A percentile compares a stretch with the other conserved stretches of the same genome.
phyloP scores from a whole-genome alignment of 2,113 vertebrate genomes.

The Uropsilus gracilis region DNA sequence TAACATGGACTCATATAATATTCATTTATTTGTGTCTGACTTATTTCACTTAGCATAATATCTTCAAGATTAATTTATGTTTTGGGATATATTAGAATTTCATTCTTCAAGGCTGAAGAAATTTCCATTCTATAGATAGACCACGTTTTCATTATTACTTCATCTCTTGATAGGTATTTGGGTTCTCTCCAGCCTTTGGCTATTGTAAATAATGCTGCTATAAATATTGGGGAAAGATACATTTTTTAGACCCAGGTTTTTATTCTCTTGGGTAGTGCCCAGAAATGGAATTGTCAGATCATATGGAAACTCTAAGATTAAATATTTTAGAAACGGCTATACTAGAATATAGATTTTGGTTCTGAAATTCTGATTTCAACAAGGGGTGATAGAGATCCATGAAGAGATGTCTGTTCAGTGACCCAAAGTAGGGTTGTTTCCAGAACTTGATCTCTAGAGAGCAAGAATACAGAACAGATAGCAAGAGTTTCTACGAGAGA shows the following conservation, averaged over 20 bases:
- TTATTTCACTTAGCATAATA: neutral
- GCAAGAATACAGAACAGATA: neutral
- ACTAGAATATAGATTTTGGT: neutral
- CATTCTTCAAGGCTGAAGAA: neutral
- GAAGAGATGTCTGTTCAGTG: neutral
- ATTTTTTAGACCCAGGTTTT: neutral
- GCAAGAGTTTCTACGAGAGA: neutral
- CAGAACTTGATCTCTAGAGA: neutral
- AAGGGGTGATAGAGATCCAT: neutral
- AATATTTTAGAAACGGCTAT: neutral
- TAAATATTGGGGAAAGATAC: neutral
- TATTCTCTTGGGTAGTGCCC: neutral
- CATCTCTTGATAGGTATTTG: neutral
- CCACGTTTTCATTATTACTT: neutral
- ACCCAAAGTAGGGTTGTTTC: neutral
- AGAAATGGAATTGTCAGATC: neutral
- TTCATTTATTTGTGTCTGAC: neutral
- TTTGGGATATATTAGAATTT: neutral
- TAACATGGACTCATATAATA: neutral
- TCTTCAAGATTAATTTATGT: neutral
- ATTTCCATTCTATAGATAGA: neutral
- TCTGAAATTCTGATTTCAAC: neutral
- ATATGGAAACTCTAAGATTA: neutral
- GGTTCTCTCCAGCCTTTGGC: neutral
- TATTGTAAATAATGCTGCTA: neutral